Evolutionary conservation across 2,797 vertebrate genomes (phyloP), one percentile per base, ranked within the genome.

Genomic region (Rhodeus uyekii): DNA sequence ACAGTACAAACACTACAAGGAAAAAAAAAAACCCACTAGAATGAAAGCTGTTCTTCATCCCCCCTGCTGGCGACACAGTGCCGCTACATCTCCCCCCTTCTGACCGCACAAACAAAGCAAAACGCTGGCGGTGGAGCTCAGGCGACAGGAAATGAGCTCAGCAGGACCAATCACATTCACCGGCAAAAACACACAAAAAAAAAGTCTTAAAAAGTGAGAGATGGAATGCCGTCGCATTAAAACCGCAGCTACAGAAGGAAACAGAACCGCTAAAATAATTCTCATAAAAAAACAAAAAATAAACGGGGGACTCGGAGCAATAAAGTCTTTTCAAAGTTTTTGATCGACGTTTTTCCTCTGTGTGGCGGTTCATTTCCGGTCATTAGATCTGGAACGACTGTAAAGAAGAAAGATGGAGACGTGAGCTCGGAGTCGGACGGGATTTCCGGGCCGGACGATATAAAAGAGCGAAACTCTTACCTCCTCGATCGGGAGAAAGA

Each of bases 401-500:
- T 12, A 81, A 65, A 60, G 32, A 8, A 55, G 1, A 55, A 16
- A 48, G 36, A 24, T 10, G 2, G 7, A 16, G 14, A 48, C 16
- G 58, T 60, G 58, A 60, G 27, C 58, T 58, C 53, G 4, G 16
- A 0, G 22, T 38, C 4, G 2, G 16, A 55, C 4, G 6, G 1
- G 3, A 19, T 12, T n/a, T 13, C 34, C 42, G 3, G 58, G 14
- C 29, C 38, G 22, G 55, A 38, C 13, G 10, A 27, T 8, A 29
- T 1, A 53, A 38, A 67, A 16, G 19, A 65, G 27, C 16, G 12
- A 2, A 34, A 69, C 50, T 1, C 90, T 89, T 95, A 99, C 98
- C 98, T 99, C 91, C 97, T 96, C 88, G 98, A 99, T 93, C 97
- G 96, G 89, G 97, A 99, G 88, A 99, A 98, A 32, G 97, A 99